phyloP scores from a whole-genome alignment of 2,888 invertebrate genomes.

The Globia sparganii region DNA sequence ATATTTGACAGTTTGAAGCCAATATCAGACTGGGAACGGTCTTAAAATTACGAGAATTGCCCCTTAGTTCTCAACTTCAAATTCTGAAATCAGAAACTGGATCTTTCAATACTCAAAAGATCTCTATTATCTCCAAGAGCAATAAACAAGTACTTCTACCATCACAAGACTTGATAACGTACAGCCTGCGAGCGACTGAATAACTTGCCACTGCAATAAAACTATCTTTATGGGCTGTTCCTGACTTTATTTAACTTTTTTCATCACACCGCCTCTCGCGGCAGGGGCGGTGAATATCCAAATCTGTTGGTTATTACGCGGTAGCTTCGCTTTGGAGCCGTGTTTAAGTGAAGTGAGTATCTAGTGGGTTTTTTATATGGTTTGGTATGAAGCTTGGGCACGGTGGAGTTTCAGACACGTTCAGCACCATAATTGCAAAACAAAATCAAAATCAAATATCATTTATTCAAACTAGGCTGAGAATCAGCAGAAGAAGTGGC shows the following conservation, averaged over 20 bases:
- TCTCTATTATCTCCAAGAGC: not conserved
- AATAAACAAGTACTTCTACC: slow-evolving; percentile 26
- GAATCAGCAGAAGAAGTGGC: no score
- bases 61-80: not conserved
- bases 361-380: slow-evolving; percentile 11
- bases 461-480: no score
- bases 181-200: slow-evolving; percentile 28
- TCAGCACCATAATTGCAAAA: no score
- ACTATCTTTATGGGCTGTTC: slow-evolving; percentile 44
- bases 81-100: not conserved
- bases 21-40: no score
- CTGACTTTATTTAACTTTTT: slow-evolving; percentile 55
- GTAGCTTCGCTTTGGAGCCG: slow-evolving; percentile 9
- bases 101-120: slow-evolving; percentile 3
- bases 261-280: slow-evolving; percentile 35
- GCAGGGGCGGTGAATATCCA: slow-evolving; percentile 33
- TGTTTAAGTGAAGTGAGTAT: slow-evolving; percentile 31
- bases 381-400: not conserved
- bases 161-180: slow-evolving; percentile 30
- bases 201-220: slow-evolving; percentile 46
- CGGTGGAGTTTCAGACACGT: not conserved
- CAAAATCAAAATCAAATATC: no score
- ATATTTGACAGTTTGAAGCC: not conserved
- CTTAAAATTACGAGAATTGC: no score
- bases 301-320: slow-evolving; percentile 42